Percentiles rank a stretch among this genome's conserved stretches.
Evolutionary conservation across 2,888 invertebrate species (phyloP).

Genomic region (Drosophila mercatorum): DNA sequence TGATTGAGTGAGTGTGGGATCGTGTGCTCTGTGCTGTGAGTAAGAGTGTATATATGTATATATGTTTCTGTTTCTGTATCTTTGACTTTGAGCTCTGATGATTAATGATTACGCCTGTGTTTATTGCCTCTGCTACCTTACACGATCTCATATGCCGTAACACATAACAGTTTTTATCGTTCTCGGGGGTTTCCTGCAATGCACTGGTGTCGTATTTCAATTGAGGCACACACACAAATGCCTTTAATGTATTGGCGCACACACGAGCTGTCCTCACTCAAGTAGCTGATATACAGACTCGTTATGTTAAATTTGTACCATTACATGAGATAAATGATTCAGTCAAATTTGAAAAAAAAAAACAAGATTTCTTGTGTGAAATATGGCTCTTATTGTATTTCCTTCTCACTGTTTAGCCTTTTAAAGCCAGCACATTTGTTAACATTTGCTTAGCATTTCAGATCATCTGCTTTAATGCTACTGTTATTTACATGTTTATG

Average conservation of each 20-base stretch:
- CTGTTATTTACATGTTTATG: not conserved
- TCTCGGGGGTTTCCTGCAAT: conserved; percentile 52
- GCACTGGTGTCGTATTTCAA: conserved; percentile 60
- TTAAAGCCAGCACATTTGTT: not conserved
- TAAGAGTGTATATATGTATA: conserved; percentile 9
- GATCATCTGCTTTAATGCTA: too few relatives aligned
- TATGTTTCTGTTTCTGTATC: conserved; percentile 57
- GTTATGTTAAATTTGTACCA: conserved; percentile 19
- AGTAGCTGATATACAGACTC: conserved; percentile 21
- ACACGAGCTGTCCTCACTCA: conserved; percentile 1
- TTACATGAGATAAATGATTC: conserved; percentile 6
- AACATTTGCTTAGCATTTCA: not conserved
- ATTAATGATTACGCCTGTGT: conserved; percentile 77
- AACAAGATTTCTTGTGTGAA: not conserved
- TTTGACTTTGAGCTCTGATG: conserved; percentile 77
- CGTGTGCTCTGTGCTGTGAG: conserved; percentile 19
- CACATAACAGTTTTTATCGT: conserved; percentile 49
- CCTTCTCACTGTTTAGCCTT: not conserved
- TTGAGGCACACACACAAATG: conserved; percentile 44
- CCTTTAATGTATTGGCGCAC: conserved; percentile 20
- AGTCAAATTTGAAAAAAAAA: not conserved
- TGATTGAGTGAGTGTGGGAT: conserved; percentile 41
- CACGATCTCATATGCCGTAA: conserved; percentile 27
- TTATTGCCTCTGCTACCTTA: conserved; percentile 65
- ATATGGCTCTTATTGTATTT: not conserved